Conservation (phyloP, 2,113 vertebrate species). For the Cyprinus carpio region DNA sequence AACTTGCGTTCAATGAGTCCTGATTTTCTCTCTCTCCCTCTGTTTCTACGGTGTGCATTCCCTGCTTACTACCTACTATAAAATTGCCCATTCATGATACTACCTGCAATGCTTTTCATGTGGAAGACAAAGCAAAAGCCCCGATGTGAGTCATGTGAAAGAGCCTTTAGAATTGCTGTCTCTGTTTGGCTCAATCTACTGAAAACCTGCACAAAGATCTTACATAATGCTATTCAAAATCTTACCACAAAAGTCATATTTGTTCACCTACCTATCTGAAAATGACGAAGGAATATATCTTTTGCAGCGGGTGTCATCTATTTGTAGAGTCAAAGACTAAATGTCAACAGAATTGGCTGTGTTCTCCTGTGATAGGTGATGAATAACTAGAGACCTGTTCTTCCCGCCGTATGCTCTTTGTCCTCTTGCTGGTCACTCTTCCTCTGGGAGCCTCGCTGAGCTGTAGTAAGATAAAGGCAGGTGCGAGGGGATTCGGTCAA, state of each 20-base stretch:
- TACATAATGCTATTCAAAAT: not conserved
- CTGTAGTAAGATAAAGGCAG: conserved; percentile 26
- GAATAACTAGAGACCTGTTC: conserved; percentile 38
- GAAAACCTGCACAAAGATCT: not conserved
- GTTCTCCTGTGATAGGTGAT: conserved; percentile 30
- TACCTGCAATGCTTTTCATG: not conserved
- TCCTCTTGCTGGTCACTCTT: conserved; percentile 18
- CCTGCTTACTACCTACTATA: not conserved
- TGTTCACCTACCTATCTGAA: not conserved
- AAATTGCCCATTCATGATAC: not conserved
- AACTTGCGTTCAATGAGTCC: not conserved
- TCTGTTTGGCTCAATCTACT: not conserved
- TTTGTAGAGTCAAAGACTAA: conserved; percentile 24
- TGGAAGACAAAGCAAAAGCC: not conserved
- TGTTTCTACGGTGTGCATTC: not conserved
- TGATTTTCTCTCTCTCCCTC: not conserved
- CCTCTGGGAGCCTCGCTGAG: conserved; percentile 34
- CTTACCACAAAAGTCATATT: not conserved
- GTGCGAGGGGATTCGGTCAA: conserved; percentile 9
- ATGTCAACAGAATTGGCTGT: conserved; percentile 35
- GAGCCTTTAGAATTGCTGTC: not conserved
- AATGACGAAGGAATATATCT: not conserved
- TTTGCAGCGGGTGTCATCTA: conserved; percentile 4
- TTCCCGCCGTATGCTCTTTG: conserved; percentile 22
- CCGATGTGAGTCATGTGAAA: not conserved